Evolutionary conservation across 2,113 vertebrate genomes (phyloP).

Genomic region (Anseranas semipalmata): DNA sequence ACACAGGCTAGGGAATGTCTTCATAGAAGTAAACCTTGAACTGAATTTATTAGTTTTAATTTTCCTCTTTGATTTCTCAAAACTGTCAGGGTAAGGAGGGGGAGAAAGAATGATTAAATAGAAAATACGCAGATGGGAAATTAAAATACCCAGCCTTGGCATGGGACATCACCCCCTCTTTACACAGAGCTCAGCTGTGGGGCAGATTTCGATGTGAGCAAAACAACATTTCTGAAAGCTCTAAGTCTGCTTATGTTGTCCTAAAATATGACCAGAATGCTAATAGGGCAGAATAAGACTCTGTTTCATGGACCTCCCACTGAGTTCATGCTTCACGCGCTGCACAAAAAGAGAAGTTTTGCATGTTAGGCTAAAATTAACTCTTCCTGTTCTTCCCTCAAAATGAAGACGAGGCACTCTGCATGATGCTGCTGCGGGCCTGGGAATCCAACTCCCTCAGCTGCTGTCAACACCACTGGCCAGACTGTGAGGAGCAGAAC

Average conservation of each 20-base stretch:
- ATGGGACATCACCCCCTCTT: background rate
- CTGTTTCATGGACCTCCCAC: conserved; percentile 18
- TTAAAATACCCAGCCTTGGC: background rate
- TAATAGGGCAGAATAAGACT: background rate
- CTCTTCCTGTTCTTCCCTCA: background rate
- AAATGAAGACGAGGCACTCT: background rate
- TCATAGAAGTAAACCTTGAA: background rate
- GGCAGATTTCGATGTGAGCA: conserved; percentile 12
- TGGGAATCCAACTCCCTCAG: background rate
- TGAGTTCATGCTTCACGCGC: background rate
- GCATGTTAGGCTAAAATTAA: conserved; percentile 5
- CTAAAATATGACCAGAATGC: conserved; percentile 38
- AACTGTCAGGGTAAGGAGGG: fast-evolving
- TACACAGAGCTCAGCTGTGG: background rate
- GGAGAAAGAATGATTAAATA: background rate
- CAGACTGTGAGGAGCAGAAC: background rate
- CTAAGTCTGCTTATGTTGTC: background rate
- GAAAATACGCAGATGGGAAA: background rate
- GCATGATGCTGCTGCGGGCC: background rate
- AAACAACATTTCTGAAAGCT: conserved; percentile 5
- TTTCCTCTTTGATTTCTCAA: background rate
- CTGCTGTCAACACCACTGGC: background rate
- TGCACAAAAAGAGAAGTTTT: background rate
- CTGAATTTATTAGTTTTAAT: background rate
- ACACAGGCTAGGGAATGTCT: background rate